A percentile compares a stretch with the other conserved stretches of the same genome.
Evolutionary conservation across 2,113 vertebrate species (phyloP).

Genomic region (Nanorana parkeri): DNA sequence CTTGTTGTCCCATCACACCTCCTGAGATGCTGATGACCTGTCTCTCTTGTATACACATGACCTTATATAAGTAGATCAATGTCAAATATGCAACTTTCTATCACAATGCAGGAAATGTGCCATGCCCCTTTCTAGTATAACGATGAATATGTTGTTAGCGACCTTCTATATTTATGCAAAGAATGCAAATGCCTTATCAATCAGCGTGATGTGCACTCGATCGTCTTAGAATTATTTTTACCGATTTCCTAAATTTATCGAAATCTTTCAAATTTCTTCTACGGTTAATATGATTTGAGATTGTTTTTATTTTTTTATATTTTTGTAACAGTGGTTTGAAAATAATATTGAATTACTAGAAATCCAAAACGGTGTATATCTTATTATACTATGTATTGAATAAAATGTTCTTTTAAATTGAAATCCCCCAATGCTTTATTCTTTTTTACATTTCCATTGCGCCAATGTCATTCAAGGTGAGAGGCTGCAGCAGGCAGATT

Average conservation of each 20-base stretch:
- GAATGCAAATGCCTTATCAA: slow-evolving; percentile 69
- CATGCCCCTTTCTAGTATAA: neutral
- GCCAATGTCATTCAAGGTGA: too few relatives aligned
- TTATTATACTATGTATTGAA: neutral
- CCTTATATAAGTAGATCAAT: neutral
- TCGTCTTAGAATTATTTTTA: slow-evolving; percentile 61
- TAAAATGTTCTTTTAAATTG: neutral
- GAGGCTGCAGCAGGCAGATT: too few relatives aligned
- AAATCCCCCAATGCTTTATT: neutral
- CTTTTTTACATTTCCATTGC: too few relatives aligned
- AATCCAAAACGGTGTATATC: too few relatives aligned
- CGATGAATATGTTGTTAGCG: slow-evolving; percentile 40
- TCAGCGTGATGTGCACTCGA: slow-evolving; percentile 76
- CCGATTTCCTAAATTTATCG: neutral
- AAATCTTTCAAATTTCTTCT: neutral
- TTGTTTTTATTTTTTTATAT: slow-evolving; percentile 33
- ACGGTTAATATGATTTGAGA: neutral
- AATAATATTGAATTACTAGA: too few relatives aligned
- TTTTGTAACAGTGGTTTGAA: neutral
- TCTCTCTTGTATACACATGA: neutral
- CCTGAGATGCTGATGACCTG: neutral
- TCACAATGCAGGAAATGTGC: slow-evolving; percentile 4
- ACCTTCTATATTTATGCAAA: slow-evolving; percentile 60
- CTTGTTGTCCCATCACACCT: neutral
- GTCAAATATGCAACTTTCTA: neutral